Base-by-base conservation (phyloP, 1,140 invertebrate genomes). In the Brachionus koreanus region DNA sequence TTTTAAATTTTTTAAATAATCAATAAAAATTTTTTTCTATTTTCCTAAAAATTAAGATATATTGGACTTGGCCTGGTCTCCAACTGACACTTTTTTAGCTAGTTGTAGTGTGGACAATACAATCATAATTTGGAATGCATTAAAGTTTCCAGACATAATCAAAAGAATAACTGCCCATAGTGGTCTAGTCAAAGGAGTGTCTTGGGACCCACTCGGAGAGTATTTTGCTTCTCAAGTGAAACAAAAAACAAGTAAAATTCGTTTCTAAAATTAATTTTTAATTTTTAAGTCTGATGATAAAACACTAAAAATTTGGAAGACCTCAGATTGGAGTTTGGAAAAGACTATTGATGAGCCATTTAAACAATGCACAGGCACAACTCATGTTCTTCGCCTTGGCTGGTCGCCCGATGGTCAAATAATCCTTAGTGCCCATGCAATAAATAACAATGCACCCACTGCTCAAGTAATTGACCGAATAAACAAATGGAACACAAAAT, bases 401-500 rank as follows among this genome's bases (percentile, higher is more conserved):
- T 99, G 97, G 97, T 98, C 96, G 37, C 96, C 97, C 2, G 97
- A 98, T 89, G 97, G 97, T 1, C 93, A 95, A 85, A 97, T 96
- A 89, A 90, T 98, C 57, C 93, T 98, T 2, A 96, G 95, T 0
- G 96, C 97, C 4, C 96, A 98, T 90, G 96, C 97, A 0, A 98
- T 98, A 94, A 98, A 98, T 88, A 95, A 96, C 75, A 94, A 93
- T 29, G 96, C 95, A 5, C 95, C 96, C 3, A 97, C 95, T 0
- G 95, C 96, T 1, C 87, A 88, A 83, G 88, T 89, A 43, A 86
- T 89, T 12, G 85, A 88, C 69, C 79, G 88, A 33, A 85, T 85
- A 13, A 86, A 87, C 6, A 88, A 87, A 86, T 86, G 86, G 77
- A 86, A 82, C 57, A 69, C 49, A 29, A 82, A 72, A 69, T n/a